Evolutionary conservation across 2,113 vertebrate genomes (phyloP).

Genomic region (Megaceryle maxima): DNA sequence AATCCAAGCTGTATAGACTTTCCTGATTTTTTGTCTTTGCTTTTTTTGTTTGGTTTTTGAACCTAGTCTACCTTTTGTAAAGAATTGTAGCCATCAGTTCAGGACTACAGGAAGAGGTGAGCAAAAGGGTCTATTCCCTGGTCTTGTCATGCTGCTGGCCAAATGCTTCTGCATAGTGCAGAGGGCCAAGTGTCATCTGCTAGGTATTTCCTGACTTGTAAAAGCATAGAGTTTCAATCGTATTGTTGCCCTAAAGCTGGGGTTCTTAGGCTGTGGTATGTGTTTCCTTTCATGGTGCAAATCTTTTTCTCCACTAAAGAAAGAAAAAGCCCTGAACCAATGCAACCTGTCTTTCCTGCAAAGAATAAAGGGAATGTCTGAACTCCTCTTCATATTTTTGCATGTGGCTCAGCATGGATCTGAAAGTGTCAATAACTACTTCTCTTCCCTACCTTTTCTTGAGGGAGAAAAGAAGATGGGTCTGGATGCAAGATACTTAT

Average conservation of each 20-base stretch:
- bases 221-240: slow-evolving; percentile 7
- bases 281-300: not conserved
- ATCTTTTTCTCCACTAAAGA: not conserved
- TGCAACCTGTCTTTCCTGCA: not conserved
- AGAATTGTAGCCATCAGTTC: not conserved
- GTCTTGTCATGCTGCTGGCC: not conserved
- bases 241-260: slow-evolving; percentile 36
- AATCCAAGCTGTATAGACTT: not conserved
- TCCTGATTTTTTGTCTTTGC: too few species aligned
- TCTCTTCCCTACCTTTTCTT: not conserved
- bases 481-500: not conserved
- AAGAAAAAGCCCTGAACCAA: not conserved
- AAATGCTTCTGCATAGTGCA: not conserved
- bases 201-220: slow-evolving; percentile 49
- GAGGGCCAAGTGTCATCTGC: slow-evolving; percentile 4
- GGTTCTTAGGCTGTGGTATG: slow-evolving; percentile 1
- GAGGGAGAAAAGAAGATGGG: not conserved
- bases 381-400: not conserved
- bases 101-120: not conserved
- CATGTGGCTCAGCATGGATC: not conserved
- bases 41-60: not conserved
- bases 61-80: not conserved
- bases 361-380: not conserved
- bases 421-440: not conserved
- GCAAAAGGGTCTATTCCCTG: not conserved